phyloP scores from a whole-genome alignment of 2,888 invertebrate genomes.

The Syrista parreyssii region DNA sequence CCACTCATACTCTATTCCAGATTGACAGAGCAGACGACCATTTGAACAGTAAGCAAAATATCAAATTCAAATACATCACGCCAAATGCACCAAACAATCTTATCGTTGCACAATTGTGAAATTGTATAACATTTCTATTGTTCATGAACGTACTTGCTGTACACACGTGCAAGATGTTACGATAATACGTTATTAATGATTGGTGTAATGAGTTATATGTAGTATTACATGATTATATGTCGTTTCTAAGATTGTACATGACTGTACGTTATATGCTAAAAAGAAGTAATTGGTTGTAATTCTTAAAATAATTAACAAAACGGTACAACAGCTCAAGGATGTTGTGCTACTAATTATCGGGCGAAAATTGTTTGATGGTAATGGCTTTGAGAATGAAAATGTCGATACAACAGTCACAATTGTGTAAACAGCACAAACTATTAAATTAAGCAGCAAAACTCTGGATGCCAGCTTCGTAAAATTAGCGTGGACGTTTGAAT shows the following conservation, averaged over 20 bases:
- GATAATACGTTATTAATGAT: neutral
- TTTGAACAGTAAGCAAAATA: neutral
- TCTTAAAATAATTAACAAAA: neutral
- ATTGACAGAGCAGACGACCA: neutral
- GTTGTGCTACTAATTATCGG: neutral
- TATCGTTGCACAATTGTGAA: neutral
- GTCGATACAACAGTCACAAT: no score
- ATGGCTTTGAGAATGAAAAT: neutral
- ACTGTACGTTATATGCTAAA: neutral
- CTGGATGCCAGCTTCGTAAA: neutral
- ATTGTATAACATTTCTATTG: neutral
- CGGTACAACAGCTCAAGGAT: neutral
- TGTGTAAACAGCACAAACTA: neutral
- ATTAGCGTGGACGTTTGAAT: neutral
- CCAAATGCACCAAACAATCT: neutral
- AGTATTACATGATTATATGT: neutral
- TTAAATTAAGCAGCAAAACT: neutral
- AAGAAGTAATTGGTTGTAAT: neutral
- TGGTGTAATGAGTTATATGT: neutral
- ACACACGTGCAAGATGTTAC: neutral
- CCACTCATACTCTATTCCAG: neutral
- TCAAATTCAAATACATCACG: neutral
- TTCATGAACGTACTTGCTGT: neutral
- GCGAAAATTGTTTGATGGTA: neutral
- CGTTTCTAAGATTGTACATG: neutral